phyloP scores from a whole-genome alignment of 64 coral and sea anemone genomes.

The Acropora tenuis region DNA sequence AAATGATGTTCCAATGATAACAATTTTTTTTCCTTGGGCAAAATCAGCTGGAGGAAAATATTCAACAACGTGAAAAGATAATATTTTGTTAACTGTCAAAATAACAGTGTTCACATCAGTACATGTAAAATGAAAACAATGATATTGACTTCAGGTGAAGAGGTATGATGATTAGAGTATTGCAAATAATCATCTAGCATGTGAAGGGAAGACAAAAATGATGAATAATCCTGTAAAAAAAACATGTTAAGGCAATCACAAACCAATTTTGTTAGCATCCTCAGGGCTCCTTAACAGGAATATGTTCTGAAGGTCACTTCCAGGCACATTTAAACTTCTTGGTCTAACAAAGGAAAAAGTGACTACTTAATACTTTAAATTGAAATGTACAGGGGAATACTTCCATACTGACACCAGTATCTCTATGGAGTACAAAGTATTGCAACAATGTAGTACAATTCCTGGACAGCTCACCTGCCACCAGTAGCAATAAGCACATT shows the following conservation, averaged over 20 bases:
- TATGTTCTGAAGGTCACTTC: slow-evolving; percentile 89
- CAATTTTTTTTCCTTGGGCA: slow-evolving; percentile 57
- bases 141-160: too few relatives aligned
- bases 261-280: slow-evolving; percentile 92
- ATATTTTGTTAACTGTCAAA: too few relatives aligned
- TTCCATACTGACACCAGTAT: not conserved
- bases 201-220: not conserved
- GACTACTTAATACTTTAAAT: not conserved
- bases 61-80: not conserved
- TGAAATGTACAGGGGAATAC: too few relatives aligned
- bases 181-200: not conserved
- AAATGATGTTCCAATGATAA: slow-evolving; percentile 70
- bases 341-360: slow-evolving; percentile 43
- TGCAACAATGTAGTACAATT: not conserved
- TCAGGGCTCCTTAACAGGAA: slow-evolving; percentile 87
- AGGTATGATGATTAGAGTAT: too few relatives aligned
- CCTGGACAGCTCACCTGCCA: slow-evolving; percentile 74
- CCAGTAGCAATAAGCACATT: slow-evolving; percentile 88
- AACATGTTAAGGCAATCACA: not conserved
- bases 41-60: slow-evolving; percentile 33
- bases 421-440: not conserved
- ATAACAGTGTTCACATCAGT: too few relatives aligned
- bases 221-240: not conserved
- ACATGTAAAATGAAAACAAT: too few relatives aligned
- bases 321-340: slow-evolving; percentile 75